Evolutionary conservation across 2,113 vertebrate species (phyloP), one percentile per base, ranked within the genome.

Genomic region (Chaetops frenatus): DNA sequence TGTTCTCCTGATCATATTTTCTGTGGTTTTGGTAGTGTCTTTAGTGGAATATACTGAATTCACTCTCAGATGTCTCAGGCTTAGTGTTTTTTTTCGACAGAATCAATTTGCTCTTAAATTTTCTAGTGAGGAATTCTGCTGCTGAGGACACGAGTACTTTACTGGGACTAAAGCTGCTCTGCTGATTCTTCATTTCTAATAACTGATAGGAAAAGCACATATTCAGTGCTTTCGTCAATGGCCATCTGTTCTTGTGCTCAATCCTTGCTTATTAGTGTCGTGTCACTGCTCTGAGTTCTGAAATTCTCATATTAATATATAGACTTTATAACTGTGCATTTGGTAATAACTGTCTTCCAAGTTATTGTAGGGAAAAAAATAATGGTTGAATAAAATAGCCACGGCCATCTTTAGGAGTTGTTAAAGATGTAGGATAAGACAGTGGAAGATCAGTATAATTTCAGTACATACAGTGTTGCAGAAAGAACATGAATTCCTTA

Each of bases 401-500:
- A 33, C 1, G 7, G 31, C 51, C 12, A 22, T 76, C 78, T 90
- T 88, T 57, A 85, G 74, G 21, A 85, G 20, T 80, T 90, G 48
- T 81, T 95, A 57, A 93, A 91, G 61, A 71, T 42, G 61, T 69
- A 54, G 60, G 40, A 57, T 76, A 87, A 87, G 50, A 44, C 27
- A 57, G 29, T 29, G 31, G 73, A 89, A 88, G 81, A 88, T 85
- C 36, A 72, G 90, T 88, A 51, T 88, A 88, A 94, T 95, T 92
- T 45, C 23, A 57, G 36, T 88, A 86, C 66, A 69, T 92, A 90
- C 74, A 66, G 45, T 80, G 50, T 93, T 91, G 81, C 87, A 93
- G 92, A 93, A 93, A 92, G 74, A 65, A 72, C 76, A 60, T 60
- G 44, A 92, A 81, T 95, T 94, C 93, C 53, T 71, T 64, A 74